Conservation (phyloP, 2,888 invertebrate genomes). For the Chaitophorus viminalis region DNA sequence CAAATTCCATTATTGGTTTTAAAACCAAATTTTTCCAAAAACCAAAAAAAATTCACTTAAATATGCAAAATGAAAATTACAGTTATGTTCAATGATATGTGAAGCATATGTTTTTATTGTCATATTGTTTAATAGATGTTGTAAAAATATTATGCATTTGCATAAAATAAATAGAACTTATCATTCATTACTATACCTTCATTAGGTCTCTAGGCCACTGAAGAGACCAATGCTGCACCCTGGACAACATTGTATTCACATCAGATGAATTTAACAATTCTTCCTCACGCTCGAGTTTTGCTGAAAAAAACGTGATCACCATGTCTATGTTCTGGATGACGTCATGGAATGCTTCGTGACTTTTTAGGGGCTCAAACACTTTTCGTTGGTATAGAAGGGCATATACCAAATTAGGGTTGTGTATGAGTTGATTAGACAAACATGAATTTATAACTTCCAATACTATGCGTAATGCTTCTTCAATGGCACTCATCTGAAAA, state of each 20-base stretch:
- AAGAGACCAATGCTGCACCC: slow-evolving; percentile 89
- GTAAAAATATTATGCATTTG: no score
- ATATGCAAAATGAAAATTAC: no score
- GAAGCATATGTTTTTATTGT: no score
- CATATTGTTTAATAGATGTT: no score
- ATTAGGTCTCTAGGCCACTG: slow-evolving; percentile 95
- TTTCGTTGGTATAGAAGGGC: slow-evolving; percentile 92
- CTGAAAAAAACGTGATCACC: slow-evolving; percentile 79
- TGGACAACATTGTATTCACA: slow-evolving; percentile 85
- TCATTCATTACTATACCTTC: slow-evolving; percentile 73
- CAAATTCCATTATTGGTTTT: no score
- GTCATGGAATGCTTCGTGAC: slow-evolving; percentile 90
- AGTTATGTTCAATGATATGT: no score
- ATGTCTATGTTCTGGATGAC: slow-evolving; percentile 95
- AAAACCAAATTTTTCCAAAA: no score
- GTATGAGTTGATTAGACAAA: slow-evolving; percentile 84
- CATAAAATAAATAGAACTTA: no score
- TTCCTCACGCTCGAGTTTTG: slow-evolving; percentile 72
- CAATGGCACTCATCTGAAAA: slow-evolving; percentile 90
- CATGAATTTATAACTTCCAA: slow-evolving; percentile 97
- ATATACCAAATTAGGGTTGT: slow-evolving; percentile 93
- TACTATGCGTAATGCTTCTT: slow-evolving; percentile 96
- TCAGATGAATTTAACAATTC: slow-evolving; percentile 73
- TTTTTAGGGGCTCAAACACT: slow-evolving; percentile 86
- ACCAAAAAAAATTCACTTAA: no score